A percentile compares a stretch with the other conserved stretches of the same genome.
Conservation (phyloP, 2,888 invertebrate species). For the Drosophila rellima region DNA sequence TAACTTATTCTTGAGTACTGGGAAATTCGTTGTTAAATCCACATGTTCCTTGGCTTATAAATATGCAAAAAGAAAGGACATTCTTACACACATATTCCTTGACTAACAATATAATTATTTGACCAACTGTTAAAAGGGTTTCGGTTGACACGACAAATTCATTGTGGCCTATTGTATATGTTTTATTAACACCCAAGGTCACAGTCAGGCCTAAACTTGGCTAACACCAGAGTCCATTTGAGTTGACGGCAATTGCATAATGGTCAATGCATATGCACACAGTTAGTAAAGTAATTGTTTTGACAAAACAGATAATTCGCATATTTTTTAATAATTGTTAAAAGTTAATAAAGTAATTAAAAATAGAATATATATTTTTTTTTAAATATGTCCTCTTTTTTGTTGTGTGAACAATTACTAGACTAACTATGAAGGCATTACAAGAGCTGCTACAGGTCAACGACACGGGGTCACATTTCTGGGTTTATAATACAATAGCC, state of each 20-base stretch:
- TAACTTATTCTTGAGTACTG: background rate
- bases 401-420: background rate
- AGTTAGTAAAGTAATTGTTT: background rate
- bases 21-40: constrained; percentile 1
- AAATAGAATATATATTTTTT: too few species aligned
- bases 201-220: constrained; percentile 7
- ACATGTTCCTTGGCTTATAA: constrained; percentile 1
- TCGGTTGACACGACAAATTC: background rate
- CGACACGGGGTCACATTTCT: constrained; percentile 48
- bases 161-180: constrained; percentile 3
- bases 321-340: too few species aligned
- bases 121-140: constrained; percentile 10
- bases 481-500: constrained; percentile 2
- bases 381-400: background rate
- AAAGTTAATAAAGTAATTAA: too few species aligned
- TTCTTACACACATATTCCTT: background rate
- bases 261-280: constrained; percentile 7
- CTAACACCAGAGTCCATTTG: constrained; percentile 32
- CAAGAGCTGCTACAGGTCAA: constrained; percentile 24
- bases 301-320: too few species aligned
- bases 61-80: constrained; percentile 1
- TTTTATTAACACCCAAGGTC: constrained; percentile 53
- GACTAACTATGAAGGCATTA: constrained; percentile 19
- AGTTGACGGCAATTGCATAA: constrained; percentile 29
- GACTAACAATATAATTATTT: background rate